Base-by-base conservation (phyloP, 2,888 invertebrate species). In the Galerucella nymphaeae region DNA sequence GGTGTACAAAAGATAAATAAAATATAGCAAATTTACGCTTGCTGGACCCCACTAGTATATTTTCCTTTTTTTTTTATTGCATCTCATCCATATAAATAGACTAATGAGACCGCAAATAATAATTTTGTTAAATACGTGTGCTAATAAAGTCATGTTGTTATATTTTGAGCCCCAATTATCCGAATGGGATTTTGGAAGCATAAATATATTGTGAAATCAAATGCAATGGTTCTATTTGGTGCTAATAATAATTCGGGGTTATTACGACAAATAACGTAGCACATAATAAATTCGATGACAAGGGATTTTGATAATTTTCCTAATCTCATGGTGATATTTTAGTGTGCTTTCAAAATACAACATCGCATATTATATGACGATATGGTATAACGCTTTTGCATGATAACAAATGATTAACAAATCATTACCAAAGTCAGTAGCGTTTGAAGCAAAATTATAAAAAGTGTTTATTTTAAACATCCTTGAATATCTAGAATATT, bases 241-340 rank as follows among this genome's bases (percentile, higher is more conserved):
- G 75, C 73, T 77, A 76, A 78, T 76, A 77, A 78, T 78, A 78
- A 77, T 78, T 76, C 75, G 61, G 45, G 72, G 75, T 71, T 77
- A 76, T 76, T 78, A 78, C 71, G 72, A 76, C 74, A 45, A 76
- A 75, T 78, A 75, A 77, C 72, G 74, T 66, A 68, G 71, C 72
- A 66, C 71, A 72, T 71, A 76, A 72, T 79, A 80, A 79, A 78
- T 79, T 70, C 75, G 69, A 63, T 71, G 74, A 76, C 77, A 75
- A 75, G 77, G 76, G 74, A 76, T 75, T 71, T 73, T 71, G 79
- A 79, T 79, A 78, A 79, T 79, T 78, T 76, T 75, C 72, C 59
- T 73, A 70, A 71, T 75, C 73, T 76, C 76, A 55, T 50, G 64
- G 72, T 75, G 76, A 77, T 77, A 72, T 73, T 79, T 77, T 76